phyloP scores from a whole-genome alignment of 92 coral and sea anemone genomes.

The Bergia puertoricense region DNA sequence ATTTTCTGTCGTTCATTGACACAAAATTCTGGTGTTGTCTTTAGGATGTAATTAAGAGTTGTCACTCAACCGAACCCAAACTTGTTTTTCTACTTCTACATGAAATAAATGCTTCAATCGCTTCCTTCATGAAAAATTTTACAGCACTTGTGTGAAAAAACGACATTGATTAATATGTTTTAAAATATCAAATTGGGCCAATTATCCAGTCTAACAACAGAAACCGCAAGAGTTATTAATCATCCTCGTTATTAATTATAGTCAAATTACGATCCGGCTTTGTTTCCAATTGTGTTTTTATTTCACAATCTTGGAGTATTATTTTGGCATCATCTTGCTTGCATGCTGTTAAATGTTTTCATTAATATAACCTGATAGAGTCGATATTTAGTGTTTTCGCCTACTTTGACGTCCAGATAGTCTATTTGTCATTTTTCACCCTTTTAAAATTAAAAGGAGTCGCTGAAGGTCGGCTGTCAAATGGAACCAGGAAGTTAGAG shows the following conservation, averaged over 20 bases:
- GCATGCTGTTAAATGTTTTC: neutral
- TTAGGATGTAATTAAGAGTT: neutral
- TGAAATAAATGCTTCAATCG: neutral
- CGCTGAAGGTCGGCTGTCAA: neutral
- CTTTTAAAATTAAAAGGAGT: neutral
- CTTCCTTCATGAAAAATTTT: conserved; percentile 9
- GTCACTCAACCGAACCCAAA: neutral
- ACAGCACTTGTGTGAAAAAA: neutral
- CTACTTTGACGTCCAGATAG: neutral
- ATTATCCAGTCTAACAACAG: neutral
- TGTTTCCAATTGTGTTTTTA: neutral
- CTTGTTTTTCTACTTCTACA: neutral
- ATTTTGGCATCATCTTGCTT: neutral
- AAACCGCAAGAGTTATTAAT: neutral
- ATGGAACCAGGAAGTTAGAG: neutral
- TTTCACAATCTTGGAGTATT: neutral
- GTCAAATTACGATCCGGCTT: neutral
- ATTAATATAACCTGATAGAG: neutral
- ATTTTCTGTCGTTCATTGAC: neutral
- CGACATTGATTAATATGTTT: conserved; percentile 24
- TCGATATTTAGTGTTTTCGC: neutral
- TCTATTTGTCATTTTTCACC: neutral
- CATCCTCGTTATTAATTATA: neutral
- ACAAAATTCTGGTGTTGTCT: neutral
- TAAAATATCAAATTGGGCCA: neutral